Base-by-base conservation (phyloP, 2,113 vertebrate genomes). In the Platichthys flesus region DNA sequence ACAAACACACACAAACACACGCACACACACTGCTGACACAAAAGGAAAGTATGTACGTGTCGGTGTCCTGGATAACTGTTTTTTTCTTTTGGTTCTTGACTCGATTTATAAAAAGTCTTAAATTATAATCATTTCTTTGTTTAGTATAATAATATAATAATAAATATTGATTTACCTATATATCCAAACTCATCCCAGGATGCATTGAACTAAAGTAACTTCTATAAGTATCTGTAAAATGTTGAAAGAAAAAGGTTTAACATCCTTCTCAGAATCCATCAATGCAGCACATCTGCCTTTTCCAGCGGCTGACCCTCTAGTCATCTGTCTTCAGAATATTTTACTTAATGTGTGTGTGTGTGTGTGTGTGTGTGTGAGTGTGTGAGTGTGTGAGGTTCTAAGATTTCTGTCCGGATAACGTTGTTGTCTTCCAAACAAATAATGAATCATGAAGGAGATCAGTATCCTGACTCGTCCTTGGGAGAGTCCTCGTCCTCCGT, bases 11-110 rank as follows among this genome's bases (percentile, higher is more conserved):
- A 63, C 47, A 71, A 1, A 54, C 52, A 54, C n/a, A 54, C 52
- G 23, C n/a, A 60, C n/a, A 40, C 64, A 73, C 75, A 63, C n/a
- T 2, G 78, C 52, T 74, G 73, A 88, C 59, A 71, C 3, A 61
- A 62, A 60, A 35, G 55, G 76, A 82, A 69, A 79, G 45, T 72
- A 79, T 76, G 31, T 31, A 31, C 1, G 31, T 31, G 28, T 5
- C 5, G 28, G 28, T 28, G 58, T n/a, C 35, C 35, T 37, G 2
- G 40, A 42, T 51, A 40, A 26, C 10, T 20, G 45, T 15, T 49
- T 5, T 5, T 5, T 2, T n/a, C 6, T 3, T 35, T 14, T 31
- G 42, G 59, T 60, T 55, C 18, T 54, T 20, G 8, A 28, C 7
- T 13, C 7, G 18, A 3, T 35, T 9, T 5, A 31, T 74, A 20